A percentile compares a stretch with the other conserved stretches of the same genome.
These are phyloP conservation scores for Operophtera brumata DNA, from an alignment of 2,888 invertebrate genomes.

Conservation along the genomic window DNA sequence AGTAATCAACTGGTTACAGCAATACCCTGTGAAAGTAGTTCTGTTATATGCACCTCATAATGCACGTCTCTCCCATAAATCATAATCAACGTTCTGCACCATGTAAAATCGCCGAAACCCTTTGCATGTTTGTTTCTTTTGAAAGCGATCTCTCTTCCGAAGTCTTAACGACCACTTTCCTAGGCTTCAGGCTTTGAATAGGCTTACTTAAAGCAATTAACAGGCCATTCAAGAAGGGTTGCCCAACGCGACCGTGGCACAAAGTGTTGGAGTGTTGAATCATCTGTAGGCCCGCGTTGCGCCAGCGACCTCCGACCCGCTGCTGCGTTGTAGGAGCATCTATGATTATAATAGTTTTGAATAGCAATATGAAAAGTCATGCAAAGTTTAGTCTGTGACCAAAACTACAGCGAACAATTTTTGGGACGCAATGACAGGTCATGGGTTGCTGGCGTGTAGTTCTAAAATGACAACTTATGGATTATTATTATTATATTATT, in stretches of 20 bases:
- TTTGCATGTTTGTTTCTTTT: not conserved
- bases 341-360: constrained; percentile 1
- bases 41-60: too few relatives aligned
- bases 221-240: constrained; percentile 10
- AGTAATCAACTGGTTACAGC: too few relatives aligned
- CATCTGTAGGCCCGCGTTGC: constrained; percentile 9
- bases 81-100: too few relatives aligned
- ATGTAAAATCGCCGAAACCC: not conserved
- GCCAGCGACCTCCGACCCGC: constrained; percentile 19
- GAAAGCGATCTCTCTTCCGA: not conserved
- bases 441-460: too few relatives aligned
- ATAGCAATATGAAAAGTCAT: not conserved
- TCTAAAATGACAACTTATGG: too few relatives aligned
- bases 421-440: too few relatives aligned
- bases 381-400: not conserved
- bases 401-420: too few relatives aligned
- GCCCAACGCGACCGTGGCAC: constrained; percentile 17
- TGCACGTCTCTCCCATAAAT: too few relatives aligned
- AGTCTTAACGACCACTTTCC: not conserved
- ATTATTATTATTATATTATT: too few relatives aligned
- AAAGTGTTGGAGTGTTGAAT: not conserved
- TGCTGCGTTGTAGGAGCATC: constrained; percentile 3
- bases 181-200: not conserved
- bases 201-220: not conserved
- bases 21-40: too few relatives aligned